Base-by-base conservation (phyloP, 2,113 vertebrate species). In the Centropus unirufus region DNA sequence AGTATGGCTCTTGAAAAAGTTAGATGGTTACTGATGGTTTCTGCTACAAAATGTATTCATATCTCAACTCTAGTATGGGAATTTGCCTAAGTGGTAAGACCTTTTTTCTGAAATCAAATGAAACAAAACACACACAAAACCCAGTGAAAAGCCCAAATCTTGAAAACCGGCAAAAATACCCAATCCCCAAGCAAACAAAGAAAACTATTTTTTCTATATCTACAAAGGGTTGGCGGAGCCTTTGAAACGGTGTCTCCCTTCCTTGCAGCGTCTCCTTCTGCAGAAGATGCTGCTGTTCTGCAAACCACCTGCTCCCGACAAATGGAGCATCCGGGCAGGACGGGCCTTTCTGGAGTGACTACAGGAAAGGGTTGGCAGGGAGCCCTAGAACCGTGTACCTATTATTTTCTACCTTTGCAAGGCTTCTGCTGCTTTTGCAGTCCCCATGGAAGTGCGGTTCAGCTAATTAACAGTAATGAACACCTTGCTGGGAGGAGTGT, bases 181-280 rank as follows among this genome's bases (percentile, higher is more conserved):
- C 3, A 4, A 14, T 14, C 6, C 27, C 11, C 44, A 44, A 66
- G 42, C 11, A 19, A 52, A 10, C 0, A 5, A 12, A 14, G 5
- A 6, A 51, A n/a, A 16, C 2, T 44, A 23, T 7, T 1, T 29
- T 83, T 40, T 66, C 19, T 40, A 1, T 34, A 18, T 5, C 4
- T 17, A 15, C 8, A 30, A 17, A 51, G 12, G 5, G 7, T 44
- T 44, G 42, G 36, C 9, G 36, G 36, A 36, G 36, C 36, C 9
- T 36, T 36, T 36, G 36, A 36, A 36, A 36, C 36, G 9, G 36
- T 7, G 36, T n/a, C n/a, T n/a, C n/a, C n/a, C n/a, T n/a, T n/a
- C n/a, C 36, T 36, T 36, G 36, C 36, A 36, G 36, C 36, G 36
- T 59, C 49, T 29, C 39, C 51, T 59, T 40, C 54, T 13, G 23